phyloP scores from a whole-genome alignment of 2,888 invertebrate species.

The Drosophila imparisetae region DNA sequence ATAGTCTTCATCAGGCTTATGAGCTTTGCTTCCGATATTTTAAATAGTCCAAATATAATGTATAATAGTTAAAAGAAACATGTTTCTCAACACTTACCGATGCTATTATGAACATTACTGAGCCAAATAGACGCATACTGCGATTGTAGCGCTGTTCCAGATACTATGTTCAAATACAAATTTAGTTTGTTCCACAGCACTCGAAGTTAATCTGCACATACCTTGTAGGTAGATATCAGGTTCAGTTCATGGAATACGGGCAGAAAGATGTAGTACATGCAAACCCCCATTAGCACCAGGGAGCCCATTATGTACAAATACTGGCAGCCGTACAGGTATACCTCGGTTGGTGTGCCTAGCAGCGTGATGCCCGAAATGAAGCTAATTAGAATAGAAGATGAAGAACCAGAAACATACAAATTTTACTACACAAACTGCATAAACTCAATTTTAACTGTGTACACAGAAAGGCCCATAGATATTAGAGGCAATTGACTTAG shows the following conservation, averaged over 20 bases:
- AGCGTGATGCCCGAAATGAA: slow-evolving; percentile 92
- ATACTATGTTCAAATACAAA: slow-evolving; percentile 85
- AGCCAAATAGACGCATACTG: slow-evolving; percentile 88
- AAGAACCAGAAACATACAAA: not conserved
- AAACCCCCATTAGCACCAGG: slow-evolving; percentile 86
- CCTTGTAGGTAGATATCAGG: slow-evolving; percentile 91
- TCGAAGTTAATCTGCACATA: slow-evolving; percentile 68
- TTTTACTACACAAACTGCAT: not conserved
- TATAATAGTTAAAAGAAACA: not conserved
- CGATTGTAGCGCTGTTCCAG: slow-evolving; percentile 88
- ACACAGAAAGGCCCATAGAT: not conserved
- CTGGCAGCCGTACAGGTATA: slow-evolving; percentile 91
- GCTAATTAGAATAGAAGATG: slow-evolving; percentile 83
- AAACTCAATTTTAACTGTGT: not conserved
- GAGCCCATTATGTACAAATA: slow-evolving; percentile 88
- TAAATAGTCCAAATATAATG: not conserved
- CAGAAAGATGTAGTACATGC: slow-evolving; percentile 87
- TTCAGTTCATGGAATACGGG: slow-evolving; percentile 90
- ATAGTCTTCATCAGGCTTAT: not conserved
- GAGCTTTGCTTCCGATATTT: not conserved
- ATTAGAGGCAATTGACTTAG: slow-evolving; percentile 11
- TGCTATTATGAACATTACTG: slow-evolving; percentile 87
- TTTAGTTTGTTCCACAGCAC: not conserved
- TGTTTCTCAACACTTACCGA: slow-evolving; percentile 86
- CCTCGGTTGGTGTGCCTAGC: slow-evolving; percentile 91